phyloP scores from a whole-genome alignment of 2,113 vertebrate genomes.

The Lophotis ruficrista region DNA sequence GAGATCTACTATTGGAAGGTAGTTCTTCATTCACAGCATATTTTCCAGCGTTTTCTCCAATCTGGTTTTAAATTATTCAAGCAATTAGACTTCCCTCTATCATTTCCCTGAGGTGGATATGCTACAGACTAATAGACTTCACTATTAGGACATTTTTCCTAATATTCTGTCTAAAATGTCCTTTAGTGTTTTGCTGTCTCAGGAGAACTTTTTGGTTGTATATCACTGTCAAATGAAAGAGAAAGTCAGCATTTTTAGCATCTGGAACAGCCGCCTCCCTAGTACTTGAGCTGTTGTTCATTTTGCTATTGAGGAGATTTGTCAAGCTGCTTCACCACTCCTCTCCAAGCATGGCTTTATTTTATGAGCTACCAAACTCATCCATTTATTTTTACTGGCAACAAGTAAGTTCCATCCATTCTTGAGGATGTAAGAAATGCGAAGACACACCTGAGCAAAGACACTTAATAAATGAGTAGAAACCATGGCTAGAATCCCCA shows the following conservation, averaged over 20 bases:
- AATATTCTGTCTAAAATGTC: conserved; percentile 1
- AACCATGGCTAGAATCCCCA: not conserved
- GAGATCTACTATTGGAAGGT: not conserved
- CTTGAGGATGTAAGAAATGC: conserved; percentile 4
- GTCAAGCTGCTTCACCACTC: conserved; percentile 38
- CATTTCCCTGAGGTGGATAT: not conserved
- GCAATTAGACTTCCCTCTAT: not conserved
- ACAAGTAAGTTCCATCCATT: not conserved
- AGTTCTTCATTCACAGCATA: not conserved
- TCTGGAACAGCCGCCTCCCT: not conserved
- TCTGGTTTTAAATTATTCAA: not conserved
- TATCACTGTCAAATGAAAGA: conserved; percentile 15
- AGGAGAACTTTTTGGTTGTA: not conserved
- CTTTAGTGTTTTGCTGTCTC: not conserved
- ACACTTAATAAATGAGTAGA: conserved; percentile 42
- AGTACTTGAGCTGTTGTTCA: not conserved
- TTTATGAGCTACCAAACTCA: conserved; percentile 47
- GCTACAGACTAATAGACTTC: not conserved
- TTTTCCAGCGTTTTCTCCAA: conserved; percentile 10
- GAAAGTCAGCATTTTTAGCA: not conserved
- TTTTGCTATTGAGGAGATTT: conserved; percentile 16
- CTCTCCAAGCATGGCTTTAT: not conserved
- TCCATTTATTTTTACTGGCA: conserved; percentile 33
- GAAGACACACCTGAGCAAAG: conserved; percentile 34
- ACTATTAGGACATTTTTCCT: not conserved